Conservation (phyloP, 2,888 invertebrate species). For the Sceliomorpha sp. region DNA sequence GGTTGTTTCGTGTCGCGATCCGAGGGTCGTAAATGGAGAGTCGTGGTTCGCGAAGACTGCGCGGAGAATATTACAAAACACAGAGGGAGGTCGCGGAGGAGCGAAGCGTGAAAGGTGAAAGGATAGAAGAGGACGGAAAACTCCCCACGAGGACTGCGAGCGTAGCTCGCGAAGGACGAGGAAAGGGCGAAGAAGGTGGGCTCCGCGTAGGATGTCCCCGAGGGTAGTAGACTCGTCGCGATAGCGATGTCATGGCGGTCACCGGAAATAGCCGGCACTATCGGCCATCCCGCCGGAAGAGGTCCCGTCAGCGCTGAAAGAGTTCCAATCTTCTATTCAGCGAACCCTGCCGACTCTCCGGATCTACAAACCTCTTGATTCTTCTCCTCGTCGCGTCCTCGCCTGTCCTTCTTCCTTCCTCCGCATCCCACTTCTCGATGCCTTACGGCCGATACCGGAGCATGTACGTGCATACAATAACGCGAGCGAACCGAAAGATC, state of each 20-base stretch:
- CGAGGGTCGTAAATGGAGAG: slow-evolving; percentile 17
- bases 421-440: slow-evolving; percentile 26
- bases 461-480: slow-evolving; percentile 49
- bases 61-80: slow-evolving; percentile 7
- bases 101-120: slow-evolving; percentile 27
- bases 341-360: slow-evolving; percentile 57
- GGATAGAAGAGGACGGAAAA: slow-evolving; percentile 2
- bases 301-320: slow-evolving; percentile 77
- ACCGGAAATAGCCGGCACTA: slow-evolving; percentile 80
- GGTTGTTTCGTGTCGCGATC: slow-evolving; percentile 28
- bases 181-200: slow-evolving; percentile 22
- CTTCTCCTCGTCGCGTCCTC: slow-evolving; percentile 19
- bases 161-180: slow-evolving; percentile 8
- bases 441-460: slow-evolving; percentile 44
- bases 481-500: slow-evolving; percentile 22
- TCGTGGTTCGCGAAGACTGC: slow-evolving; percentile 9
- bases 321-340: slow-evolving; percentile 80
- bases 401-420: slow-evolving; percentile 18
- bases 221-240: slow-evolving; percentile 61
- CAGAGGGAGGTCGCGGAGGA: slow-evolving; percentile 7
- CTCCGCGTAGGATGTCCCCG: slow-evolving; percentile 45
- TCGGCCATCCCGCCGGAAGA: slow-evolving; percentile 77
- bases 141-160: too few species aligned
- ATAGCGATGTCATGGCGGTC: slow-evolving; percentile 77
- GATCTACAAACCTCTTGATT: slow-evolving; percentile 35